Base-by-base conservation (phyloP, 2,797 vertebrate species). In the Schizopygopsis pylzovi region DNA sequence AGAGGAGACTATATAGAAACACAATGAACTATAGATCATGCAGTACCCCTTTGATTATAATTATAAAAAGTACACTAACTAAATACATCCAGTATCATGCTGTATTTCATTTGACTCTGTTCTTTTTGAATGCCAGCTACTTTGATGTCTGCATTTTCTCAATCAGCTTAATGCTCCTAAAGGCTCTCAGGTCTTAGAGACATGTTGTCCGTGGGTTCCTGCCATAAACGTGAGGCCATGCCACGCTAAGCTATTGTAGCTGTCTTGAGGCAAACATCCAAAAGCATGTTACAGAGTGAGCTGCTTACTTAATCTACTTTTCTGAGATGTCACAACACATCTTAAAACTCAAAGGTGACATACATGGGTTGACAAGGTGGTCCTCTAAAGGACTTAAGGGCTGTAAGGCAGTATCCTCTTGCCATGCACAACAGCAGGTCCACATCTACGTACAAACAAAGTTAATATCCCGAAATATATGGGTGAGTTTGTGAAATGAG, bases 261-360 rank as follows among this genome's bases (percentile, higher is more conserved):
- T 47, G 61, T 83, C 82, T 83, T 71, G 41, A 89, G 85, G 86
- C 71, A 67, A 79, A 85, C 84, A 78, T 92, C 88, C 92, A 92
- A 88, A 89, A 91, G 91, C 82, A 93, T 90, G 88, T 92, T 93
- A 93, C 88, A 87, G 91, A 68, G 56, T 94, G 90, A 94, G 93
- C 87, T 88, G 52, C 90, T 95, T 94, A 94, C 76, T 86, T 91
- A 95, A 94, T 93, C 88, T 87, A 79, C 89, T 91, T 89, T 88
- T 76, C 81, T 56, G 28, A 43, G 76, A 56, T 41, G 63, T 84
- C 68, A 70, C 47, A 78, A 71, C 72, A 59, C 43, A 56, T 70
- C 11, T 85, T 79, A 12, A 47, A 37, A 43, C 37, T 56, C 33
- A 85, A 79, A 65, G 43, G 43, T 75, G 37, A 81, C n/a, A 39